Evolutionary conservation across 2,888 invertebrate species (phyloP), one percentile per base, ranked within the genome.

Genomic region (Drosophila putrida): DNA sequence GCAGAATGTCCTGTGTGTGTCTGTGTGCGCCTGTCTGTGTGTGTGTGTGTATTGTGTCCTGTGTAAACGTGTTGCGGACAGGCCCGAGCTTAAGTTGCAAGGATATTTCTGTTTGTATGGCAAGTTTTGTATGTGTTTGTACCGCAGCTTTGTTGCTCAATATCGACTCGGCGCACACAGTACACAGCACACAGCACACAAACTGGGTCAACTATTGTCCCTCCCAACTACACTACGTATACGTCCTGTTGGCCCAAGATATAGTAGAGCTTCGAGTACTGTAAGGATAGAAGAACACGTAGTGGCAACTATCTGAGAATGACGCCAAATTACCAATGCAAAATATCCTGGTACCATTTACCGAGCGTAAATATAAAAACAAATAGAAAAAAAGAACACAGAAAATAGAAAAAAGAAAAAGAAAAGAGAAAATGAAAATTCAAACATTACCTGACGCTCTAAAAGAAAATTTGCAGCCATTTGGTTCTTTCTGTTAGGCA

Each of bases 271-370:
- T 54, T 49, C 31, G 11, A 55, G 9, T 43, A 69, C 55, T 25
- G 36, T 50, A 55, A 66, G 39, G 57, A 38, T 46, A 51, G 57
- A 50, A 69, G 46, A 50, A 63, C 82, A 83, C 87, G 87, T 81
- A 72, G 70, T 80, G 77, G 75, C 88, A 83, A 83, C 88, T 83
- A 85, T 88, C 88, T 82, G 83, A 82, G 82, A 84, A 84, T 88
- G 83, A 84, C 85, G 68, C 75, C 80, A 84, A 84, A 84, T 84
- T 84, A 84, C 88, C 86, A 84, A 84, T 84, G 83, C 83, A 84
- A 84, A 84, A 88, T 85, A 84, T 84, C 83, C 83, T 88, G 83
- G 88, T 77, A 75, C 43, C 85, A 79, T 83, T 83, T 87, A 77
- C 82, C 77, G 47, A 63, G 59, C 36, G 68, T 75, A 84, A 88